Percentiles rank a stretch among this genome's conserved stretches.
These are phyloP conservation scores for Nestor notabilis DNA, from an alignment of 2,113 vertebrate species.

Conservation along the genomic window DNA sequence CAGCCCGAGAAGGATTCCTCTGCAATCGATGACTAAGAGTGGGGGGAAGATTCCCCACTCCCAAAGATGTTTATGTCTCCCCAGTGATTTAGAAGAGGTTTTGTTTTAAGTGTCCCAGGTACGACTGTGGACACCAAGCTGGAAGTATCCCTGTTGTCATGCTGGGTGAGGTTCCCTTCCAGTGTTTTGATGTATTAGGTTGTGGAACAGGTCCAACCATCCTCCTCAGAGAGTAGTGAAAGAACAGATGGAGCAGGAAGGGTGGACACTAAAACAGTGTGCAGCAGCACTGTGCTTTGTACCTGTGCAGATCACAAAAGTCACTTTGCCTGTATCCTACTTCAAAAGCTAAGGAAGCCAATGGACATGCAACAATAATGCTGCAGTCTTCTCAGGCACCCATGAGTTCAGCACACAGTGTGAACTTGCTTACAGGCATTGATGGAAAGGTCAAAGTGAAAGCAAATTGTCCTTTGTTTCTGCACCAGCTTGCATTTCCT, in stretches of 20 bases:
- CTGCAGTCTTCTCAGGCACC: background rate
- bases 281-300: background rate
- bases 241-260: background rate
- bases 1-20: background rate
- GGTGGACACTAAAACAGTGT: background rate
- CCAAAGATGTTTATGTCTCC: background rate
- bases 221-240: background rate
- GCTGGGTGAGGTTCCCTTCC: background rate
- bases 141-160: background rate
- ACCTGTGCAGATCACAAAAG: background rate
- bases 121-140: background rate
- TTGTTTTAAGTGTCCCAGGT: background rate
- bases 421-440: background rate
- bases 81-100: background rate
- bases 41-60: background rate
- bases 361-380: accelerated
- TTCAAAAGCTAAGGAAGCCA: background rate
- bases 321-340: background rate
- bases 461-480: background rate
- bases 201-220: background rate
- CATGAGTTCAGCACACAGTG: background rate
- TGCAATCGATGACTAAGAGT: background rate
- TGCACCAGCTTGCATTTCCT: background rate
- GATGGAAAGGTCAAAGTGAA: background rate
- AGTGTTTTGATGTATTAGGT: background rate